Base-by-base conservation (phyloP, 2,113 vertebrate genomes). In the Apodemus sylvaticus region DNA sequence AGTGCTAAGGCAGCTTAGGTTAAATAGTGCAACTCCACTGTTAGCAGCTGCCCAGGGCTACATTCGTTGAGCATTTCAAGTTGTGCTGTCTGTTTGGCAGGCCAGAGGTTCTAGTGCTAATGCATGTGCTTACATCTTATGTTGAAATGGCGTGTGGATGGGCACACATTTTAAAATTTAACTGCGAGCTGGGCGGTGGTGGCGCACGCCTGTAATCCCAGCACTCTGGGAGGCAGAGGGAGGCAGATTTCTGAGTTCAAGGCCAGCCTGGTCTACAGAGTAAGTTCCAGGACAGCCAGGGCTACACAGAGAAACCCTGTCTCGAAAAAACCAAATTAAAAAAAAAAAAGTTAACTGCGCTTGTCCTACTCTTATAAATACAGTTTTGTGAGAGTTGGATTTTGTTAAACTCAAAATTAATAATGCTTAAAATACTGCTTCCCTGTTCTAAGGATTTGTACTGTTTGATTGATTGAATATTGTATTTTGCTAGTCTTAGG, bases 1-100 rank as follows among this genome's bases (percentile, higher is more conserved):
- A 6, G 58, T 3, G 36, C 58, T 7, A 9, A 2, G 36, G 86
- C 36, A 1, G 8, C 2, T 66, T 51, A 51, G 9, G 16, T 55
- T 11, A 5, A 2, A 1, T 48, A 51, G 17, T 13, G 3, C 6
- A 8, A 4, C 53, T 20, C 0, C 1, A 34, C 31, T 20, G 39
- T 53, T 6, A 19, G 9, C 17, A 29, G 64, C 86, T 78, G 22
- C 74, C 55, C 0, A 0, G 24, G 42, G 68, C 36, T n/a, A 45
- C 16, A 45, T 29, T 62, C 5, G 22, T 62, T 51, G 31, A 24
- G 20, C 17, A 11, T 55, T 79, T 60, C 77, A 24, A 73, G 26
- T 22, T 74, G 53, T 79, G 71, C 58, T 9, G 26, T n/a, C 90
- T 71, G n/a, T 19, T 78, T 70, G 39, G 79, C 58, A 42, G 53